Conservation (phyloP, 2,113 vertebrate species). For the Chinchilla lanigera region DNA sequence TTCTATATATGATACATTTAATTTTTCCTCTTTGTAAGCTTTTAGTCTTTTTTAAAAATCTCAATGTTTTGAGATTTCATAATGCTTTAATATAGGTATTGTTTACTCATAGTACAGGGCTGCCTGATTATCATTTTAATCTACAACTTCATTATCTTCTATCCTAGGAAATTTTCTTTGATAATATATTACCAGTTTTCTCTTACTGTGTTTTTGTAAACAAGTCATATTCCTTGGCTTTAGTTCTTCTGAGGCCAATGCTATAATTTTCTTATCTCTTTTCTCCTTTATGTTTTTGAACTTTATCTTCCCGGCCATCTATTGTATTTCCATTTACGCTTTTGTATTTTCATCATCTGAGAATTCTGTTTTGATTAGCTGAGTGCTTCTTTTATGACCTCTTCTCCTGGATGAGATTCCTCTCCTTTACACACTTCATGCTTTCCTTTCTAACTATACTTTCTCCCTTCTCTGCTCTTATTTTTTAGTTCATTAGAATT, state of each 20-base stretch:
- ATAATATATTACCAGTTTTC: neutral
- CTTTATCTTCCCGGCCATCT: constrained; percentile 22
- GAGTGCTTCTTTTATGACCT: neutral
- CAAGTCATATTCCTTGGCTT: neutral
- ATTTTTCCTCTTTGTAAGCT: neutral
- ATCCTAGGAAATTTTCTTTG: neutral
- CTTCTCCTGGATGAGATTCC: neutral
- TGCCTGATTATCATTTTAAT: neutral
- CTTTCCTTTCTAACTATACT: neutral
- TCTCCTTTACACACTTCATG: neutral
- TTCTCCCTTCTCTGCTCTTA: neutral
- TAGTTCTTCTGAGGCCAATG: neutral
- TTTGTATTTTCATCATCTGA: constrained; percentile 31
- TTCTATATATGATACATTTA: neutral
- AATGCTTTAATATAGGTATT: neutral
- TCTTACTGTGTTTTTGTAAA: neutral
- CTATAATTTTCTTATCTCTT: neutral
- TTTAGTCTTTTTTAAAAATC: neutral
- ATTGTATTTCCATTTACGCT: neutral
- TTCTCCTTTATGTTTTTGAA: neutral
- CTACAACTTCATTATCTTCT: neutral
- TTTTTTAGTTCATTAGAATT: neutral
- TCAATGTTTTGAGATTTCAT: constrained; percentile 14
- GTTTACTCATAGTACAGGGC: neutral
- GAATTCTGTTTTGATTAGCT: neutral